Evolutionary conservation across 1,140 invertebrate genomes (phyloP), one percentile per base, ranked within the genome.

Genomic region (Zaprionus inermis): DNA sequence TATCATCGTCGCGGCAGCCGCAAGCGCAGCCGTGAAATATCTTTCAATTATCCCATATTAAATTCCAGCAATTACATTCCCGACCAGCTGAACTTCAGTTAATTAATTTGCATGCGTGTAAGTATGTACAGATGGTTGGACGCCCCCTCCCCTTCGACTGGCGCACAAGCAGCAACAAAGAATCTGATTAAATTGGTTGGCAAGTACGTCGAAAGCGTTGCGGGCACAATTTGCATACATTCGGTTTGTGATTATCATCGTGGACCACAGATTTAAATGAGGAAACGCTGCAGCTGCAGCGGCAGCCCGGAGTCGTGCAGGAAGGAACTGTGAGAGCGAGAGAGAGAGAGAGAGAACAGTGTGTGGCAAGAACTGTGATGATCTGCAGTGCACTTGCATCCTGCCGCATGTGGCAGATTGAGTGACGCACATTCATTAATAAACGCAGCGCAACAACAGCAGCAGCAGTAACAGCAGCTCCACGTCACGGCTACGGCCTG

Each of bases 181-280:
- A 82, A 88, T 79, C 84, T 64, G 76, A 78, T 82, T 88, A 89
- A 88, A 86, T 86, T 88, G 84, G 79, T 75, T 79, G 83, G 81
- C 74, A 72, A 68, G 58, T 60, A 65, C 63, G 51, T 52, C 28
- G 34, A 61, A 52, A 69, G 67, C 64, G 63, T 55, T 61, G 71
- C 44, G 69, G 51, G 57, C 67, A 68, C 83, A 86, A 86, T 86
- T 86, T 88, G 83, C 83, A 86, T 86, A 80, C 76, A 86, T 88
- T 86, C 83, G 78, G 79, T 78, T 77, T 80, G 79, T 88, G 83
- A 86, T 86, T 86, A 88, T 89, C 79, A 88, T 89, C 79, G 67
- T 54, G 55, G 69, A 78, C 83, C 76, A 72, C 72, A 89, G 83
- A 86, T 88, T 86, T 79, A 88, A 86, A 88, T 89, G 59, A 76